phyloP scores from a whole-genome alignment of 2,113 vertebrate genomes.

The Sprattus sprattus region DNA sequence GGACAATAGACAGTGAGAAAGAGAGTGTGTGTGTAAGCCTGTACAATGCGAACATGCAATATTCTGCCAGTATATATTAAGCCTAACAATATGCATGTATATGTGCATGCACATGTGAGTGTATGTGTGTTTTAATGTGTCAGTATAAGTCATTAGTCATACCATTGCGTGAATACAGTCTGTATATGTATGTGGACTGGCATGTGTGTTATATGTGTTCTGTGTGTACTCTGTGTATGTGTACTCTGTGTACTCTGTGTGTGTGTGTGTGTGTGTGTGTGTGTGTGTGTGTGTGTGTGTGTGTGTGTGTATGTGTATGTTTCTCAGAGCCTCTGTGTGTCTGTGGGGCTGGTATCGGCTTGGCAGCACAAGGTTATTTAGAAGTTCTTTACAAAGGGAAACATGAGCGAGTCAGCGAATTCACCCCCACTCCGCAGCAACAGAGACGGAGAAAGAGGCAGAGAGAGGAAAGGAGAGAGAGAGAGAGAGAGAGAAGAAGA shows the following conservation, averaged over 20 bases:
- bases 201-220: background rate
- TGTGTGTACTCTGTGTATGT: background rate
- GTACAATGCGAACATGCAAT: background rate
- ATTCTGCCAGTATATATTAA: background rate
- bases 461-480: background rate
- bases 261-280: background rate
- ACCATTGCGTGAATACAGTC: too few relatives aligned
- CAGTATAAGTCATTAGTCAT: too few relatives aligned
- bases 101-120: background rate
- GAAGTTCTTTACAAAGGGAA: slow-evolving; percentile 52
- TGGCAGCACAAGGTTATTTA: slow-evolving; percentile 54
- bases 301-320: background rate
- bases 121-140: background rate
- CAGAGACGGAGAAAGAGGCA: slow-evolving; percentile 25
- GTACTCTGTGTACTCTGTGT: background rate
- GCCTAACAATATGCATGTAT: background rate
- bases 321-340: slow-evolving; percentile 19
- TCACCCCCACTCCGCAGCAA: slow-evolving; percentile 25
- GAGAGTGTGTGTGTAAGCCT: background rate
- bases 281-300: background rate
- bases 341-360: slow-evolving; percentile 26
- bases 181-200: too few relatives aligned
- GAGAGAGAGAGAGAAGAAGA: background rate
- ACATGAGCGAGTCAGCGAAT: slow-evolving; percentile 51
- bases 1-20: background rate